Base-by-base conservation (phyloP, 2,113 vertebrate genomes). In the Acrocephalus kingi region DNA sequence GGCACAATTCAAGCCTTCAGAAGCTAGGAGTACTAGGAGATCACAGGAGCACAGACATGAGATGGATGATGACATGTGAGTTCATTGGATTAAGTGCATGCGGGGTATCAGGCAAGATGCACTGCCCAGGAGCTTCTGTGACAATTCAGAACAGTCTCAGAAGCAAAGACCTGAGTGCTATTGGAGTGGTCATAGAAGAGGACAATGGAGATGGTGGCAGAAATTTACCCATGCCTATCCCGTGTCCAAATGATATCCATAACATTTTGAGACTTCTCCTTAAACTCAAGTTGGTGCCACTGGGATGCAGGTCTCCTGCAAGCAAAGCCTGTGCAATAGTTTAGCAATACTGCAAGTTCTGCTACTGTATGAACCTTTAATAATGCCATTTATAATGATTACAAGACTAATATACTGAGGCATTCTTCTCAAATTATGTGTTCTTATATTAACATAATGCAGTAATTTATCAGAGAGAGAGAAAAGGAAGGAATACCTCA, bases 301-400 rank as follows among this genome's bases (percentile, higher is more conserved):
- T 39, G 51, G 27, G 54, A 19, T 61, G 49, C 45, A 54, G 30
- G 18, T 22, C 51, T 63, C 15, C 28, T 62, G 30, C 51, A 88
- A 82, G 82, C 18, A 33, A 86, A 83, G 31, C 30, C 35, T 48
- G 35, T 52, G 63, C 52, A 81, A 64, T 63, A 66, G 71, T 73
- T 89, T 72, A 83, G 71, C 71, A 89, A 75, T 90, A 90, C 39
- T 83, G 49, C 59, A 95, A 85, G 39, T 59, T 78, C 75, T 86
- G 39, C 59, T 75, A 25, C 52, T 84, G 61, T 59, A 37, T 61
- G 18, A 86, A 46, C n/a, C 71, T 89, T 68, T 83, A 78, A 35
- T 92, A 56, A 80, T 54, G 39, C 56, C 85, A 63, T 84, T 90
- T 63, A 69, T 94, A 93, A 86, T 72, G 33, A 75, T 94, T 82